These are phyloP conservation scores for Leucania comma DNA, from an alignment of 2,888 invertebrate genomes.

Conservation along the genomic window DNA sequence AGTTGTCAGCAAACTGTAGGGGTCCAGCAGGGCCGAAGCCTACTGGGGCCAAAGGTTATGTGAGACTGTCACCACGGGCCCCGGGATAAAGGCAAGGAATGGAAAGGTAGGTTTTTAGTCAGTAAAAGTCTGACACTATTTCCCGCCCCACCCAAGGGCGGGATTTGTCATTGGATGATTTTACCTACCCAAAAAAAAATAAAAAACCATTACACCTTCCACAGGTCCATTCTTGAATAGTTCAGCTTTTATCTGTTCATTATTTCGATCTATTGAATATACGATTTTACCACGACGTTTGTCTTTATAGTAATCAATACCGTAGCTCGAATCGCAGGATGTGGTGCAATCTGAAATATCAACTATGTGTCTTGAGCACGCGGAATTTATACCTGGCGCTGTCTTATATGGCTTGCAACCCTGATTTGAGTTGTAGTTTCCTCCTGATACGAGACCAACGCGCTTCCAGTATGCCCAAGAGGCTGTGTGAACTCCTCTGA, in stretches of 20 bases:
- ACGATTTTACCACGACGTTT: slow-evolving; percentile 22
- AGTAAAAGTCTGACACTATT: no score
- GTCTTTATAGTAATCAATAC: slow-evolving; percentile 21
- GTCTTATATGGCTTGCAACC: slow-evolving; percentile 32
- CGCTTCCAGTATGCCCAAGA: slow-evolving; percentile 15
- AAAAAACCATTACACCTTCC: no score
- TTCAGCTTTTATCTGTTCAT: slow-evolving; percentile 17
- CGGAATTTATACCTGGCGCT: slow-evolving; percentile 11
- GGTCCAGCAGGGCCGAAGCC: no score
- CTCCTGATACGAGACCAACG: slow-evolving; percentile 40
- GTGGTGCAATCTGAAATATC: background rate
- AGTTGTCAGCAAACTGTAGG: no score
- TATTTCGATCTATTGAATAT: background rate
- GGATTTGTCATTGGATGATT: no score
- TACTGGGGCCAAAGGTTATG: no score
- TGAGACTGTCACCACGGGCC: no score
- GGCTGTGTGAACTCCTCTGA: fast-evolving
- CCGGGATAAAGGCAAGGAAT: no score
- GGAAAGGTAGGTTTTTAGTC: no score
- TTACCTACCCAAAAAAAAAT: no score
- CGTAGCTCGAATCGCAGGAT: background rate
- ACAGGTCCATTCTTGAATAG: slow-evolving; percentile 16
- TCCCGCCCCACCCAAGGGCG: no score
- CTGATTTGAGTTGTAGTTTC: slow-evolving; percentile 28
- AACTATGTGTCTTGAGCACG: background rate